Base-by-base conservation (phyloP, 2,888 invertebrate genomes). In the Thymelicus lineola region DNA sequence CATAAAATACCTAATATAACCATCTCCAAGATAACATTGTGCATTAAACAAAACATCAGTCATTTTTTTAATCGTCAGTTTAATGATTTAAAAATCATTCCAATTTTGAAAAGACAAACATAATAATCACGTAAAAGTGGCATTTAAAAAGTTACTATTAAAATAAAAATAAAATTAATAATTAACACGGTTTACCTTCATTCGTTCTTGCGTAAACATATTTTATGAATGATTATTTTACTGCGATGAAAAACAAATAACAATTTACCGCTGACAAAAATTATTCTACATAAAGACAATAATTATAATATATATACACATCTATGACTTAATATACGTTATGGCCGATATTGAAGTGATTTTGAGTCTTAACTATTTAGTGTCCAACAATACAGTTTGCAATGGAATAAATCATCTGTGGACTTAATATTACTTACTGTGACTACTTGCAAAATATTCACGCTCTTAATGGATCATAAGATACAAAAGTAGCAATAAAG, bases 361-460 rank as follows among this genome's bases (percentile, higher is more conserved):
- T 50, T 50, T 50, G 7, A 50, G 1, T 48, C 48, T 15, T 55
- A 55, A 20, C 10, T 58, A 20, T 60, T 12, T 60, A 38, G 42
- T 62, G 35, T 61, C 61, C 62, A 62, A 62, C 62, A 62, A 62
- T 62, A 62, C 48, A 62, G n/a, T 48, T 61, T 48, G 62, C 62
- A 62, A 62, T 62, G 35, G 35, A 62, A 62, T 46, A 48, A 62
- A 62, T 50, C n/a, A 10, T 42, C 42, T 7, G 14, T 55, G 28
- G 12, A 6, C 5, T 1, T 14, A 55, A 55, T 28, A 55, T 3
- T 28, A 17, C n/a, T 15, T 15, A 15, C 5, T 53, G 7, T 28
- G 55, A 28, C 28, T 28, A 14, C 55, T 14, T 14, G 55, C 28
- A 20, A 28, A 55, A 28, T 12, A 55, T 28, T 20, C 17, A 46